Percentiles rank a stretch among this genome's conserved stretches.
These are phyloP conservation scores for Pterois miles DNA, from an alignment of 2,797 vertebrate genomes.

Conservation along the genomic window DNA sequence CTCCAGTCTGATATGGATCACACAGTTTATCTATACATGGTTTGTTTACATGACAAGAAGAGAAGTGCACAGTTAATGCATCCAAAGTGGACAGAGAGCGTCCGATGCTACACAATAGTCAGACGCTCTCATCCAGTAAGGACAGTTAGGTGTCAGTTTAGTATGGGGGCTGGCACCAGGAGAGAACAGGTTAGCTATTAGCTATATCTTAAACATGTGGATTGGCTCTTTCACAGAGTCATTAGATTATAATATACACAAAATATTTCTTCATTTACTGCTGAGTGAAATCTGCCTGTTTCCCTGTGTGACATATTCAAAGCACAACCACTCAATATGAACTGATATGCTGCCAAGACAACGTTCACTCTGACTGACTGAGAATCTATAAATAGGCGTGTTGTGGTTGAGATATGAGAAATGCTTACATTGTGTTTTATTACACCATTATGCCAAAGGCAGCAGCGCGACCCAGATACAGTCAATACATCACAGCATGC, in stretches of 20 bases:
- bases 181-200: not conserved
- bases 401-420: slow-evolving; percentile 38
- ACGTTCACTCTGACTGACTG: slow-evolving; percentile 10
- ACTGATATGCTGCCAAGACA: not conserved
- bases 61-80: no score
- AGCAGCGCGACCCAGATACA: slow-evolving; percentile 67
- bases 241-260: not conserved
- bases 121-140: no score
- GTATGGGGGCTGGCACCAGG: no score
- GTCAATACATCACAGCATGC: slow-evolving; percentile 35
- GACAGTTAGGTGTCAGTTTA: no score
- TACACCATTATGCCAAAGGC: slow-evolving; percentile 58
- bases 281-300: not conserved
- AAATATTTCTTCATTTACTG: not conserved
- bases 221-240: not conserved
- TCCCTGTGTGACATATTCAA: not conserved
- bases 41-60: no score
- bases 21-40: no score
- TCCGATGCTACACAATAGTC: no score
- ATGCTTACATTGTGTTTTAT: slow-evolving; percentile 64
- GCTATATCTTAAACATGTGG: not conserved
- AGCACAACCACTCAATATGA: not conserved
- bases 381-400: slow-evolving; percentile 45
- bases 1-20: no score
- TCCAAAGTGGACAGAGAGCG: no score